Evolutionary conservation across 23 tunicate species (phyloP).

Genomic region (Botrylloides violaceus): DNA sequence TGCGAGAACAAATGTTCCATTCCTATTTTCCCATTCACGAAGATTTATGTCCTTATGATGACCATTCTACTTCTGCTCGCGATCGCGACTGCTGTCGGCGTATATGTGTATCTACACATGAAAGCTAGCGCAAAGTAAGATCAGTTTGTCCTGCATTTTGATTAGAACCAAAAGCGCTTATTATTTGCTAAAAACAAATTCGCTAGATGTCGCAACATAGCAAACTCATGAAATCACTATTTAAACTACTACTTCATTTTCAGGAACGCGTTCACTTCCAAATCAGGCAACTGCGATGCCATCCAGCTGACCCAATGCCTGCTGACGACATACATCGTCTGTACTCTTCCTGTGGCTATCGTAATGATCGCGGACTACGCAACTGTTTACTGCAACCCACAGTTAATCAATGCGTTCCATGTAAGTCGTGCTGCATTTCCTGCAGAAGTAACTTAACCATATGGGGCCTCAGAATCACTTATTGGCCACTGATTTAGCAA

Average conservation of each 20-base stretch:
- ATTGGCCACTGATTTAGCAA: no score
- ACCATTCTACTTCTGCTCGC: slow-evolving; percentile 36
- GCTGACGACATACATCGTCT: slow-evolving; percentile 36
- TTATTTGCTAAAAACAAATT: no score
- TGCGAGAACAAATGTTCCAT: slow-evolving; percentile 37
- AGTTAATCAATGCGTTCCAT: slow-evolving; percentile 42
- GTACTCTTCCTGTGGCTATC: slow-evolving; percentile 53
- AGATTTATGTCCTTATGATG: slow-evolving; percentile 51
- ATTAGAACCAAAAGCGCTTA: no score
- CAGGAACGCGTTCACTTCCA: no score
- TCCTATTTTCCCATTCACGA: slow-evolving; percentile 64
- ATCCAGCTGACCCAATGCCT: not conserved
- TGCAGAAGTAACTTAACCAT: no score
- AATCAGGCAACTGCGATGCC: slow-evolving; percentile 12
- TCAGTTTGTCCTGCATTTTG: no score
- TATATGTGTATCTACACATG: slow-evolving; percentile 42
- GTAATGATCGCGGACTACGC: slow-evolving; percentile 43
- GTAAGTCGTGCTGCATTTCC: slow-evolving; percentile 18
- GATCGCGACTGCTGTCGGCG: slow-evolving; percentile 23
- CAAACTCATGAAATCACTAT: not conserved
- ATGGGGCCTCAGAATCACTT: no score
- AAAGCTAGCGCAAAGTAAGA: slow-evolving; percentile 58
- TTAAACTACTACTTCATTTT: not conserved
- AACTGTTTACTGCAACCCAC: slow-evolving; percentile 14
- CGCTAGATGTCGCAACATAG: no score